These are phyloP conservation scores for Monarcha castaneiventris DNA, from an alignment of 2,113 vertebrate species.

Conservation along the genomic window DNA sequence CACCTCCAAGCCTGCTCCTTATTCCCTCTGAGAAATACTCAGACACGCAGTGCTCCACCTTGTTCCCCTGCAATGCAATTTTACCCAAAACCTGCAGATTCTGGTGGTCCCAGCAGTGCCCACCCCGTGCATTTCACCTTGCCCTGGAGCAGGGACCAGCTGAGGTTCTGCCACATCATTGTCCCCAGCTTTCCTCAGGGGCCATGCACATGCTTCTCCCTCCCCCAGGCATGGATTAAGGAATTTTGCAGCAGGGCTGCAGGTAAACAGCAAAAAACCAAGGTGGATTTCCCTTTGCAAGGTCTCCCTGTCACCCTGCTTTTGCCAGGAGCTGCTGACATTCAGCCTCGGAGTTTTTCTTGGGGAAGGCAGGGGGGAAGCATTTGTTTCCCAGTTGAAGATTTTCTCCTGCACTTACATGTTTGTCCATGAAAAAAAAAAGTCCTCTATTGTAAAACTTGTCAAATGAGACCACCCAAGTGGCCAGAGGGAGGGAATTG, in stretches of 20 bases:
- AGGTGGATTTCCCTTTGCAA: neutral
- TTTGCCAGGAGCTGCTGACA: neutral
- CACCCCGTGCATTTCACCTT: neutral
- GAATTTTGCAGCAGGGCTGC: neutral
- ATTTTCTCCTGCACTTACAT: conserved; percentile 41
- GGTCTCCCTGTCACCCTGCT: neutral
- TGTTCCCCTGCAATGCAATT: neutral
- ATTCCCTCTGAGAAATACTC: neutral
- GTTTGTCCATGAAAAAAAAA: conserved; percentile 1
- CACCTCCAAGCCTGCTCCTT: neutral
- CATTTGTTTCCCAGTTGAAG: conserved; percentile 3
- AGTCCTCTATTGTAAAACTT: conserved; percentile 36
- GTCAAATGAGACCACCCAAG: conserved; percentile 67
- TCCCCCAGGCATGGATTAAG: fast-evolving
- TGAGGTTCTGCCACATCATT: fast-evolving
- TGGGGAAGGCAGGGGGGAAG: neutral
- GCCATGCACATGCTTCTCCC: fast-evolving
- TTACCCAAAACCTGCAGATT: neutral
- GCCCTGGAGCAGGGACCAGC: neutral
- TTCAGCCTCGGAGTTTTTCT: neutral
- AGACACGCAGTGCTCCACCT: neutral
- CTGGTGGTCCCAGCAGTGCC: neutral
- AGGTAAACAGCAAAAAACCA: neutral
- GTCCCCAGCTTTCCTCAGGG: neutral
- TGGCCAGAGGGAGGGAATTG: conserved; percentile 11